Base-by-base conservation (phyloP, 2,888 invertebrate species). In the Tuberolachnus salignus region DNA sequence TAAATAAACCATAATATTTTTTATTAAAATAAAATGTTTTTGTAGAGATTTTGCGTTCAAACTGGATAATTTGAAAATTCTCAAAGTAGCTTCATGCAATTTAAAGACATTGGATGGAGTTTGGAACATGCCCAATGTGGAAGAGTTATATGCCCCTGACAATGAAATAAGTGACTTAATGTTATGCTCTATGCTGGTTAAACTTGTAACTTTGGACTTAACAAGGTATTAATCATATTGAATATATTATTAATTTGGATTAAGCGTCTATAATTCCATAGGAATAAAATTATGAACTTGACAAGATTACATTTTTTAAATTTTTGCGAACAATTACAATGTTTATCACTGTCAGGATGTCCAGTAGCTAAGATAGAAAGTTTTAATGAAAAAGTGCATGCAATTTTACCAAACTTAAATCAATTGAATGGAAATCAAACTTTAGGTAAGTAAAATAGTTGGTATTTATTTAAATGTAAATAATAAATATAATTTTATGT, bases 91-190 rank as follows among this genome's bases (percentile, higher is more conserved):
- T 83, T 88, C 90, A 61, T 92, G 92, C 83, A 89, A 90, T 0
- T 84, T 92, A 72, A 88, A 87, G 23, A 89, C 89, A 81, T 86
- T 92, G 81, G 92, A 92, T 83, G 92, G 91, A 10, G 88, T 91
- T 9, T 89, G 89, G 86, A 90, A 91, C 0, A 84, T 92, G 80
- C 87, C 89, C 4, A 87, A 87, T 34, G 84, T 92, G 21, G 87
- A 88, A 66, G 90, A 90, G 80, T 85, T 92, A 14, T 86, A 89
- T 82, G 91, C 91, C 0, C 87, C 89, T 61, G 88, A 89, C 66
- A 92, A 92, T 84, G 86, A 87, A 73, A 87, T 92, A 13, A 87
- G 87, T 73, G 89, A 91, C 80, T 85, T 91, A 63, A 89, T 89
- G 59, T 89, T 90, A 0, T 86, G 91, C 80, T 88, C 89, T 0